Base-by-base conservation (phyloP, 2,888 invertebrate species). In the Pyrocoelia pectoralis region DNA sequence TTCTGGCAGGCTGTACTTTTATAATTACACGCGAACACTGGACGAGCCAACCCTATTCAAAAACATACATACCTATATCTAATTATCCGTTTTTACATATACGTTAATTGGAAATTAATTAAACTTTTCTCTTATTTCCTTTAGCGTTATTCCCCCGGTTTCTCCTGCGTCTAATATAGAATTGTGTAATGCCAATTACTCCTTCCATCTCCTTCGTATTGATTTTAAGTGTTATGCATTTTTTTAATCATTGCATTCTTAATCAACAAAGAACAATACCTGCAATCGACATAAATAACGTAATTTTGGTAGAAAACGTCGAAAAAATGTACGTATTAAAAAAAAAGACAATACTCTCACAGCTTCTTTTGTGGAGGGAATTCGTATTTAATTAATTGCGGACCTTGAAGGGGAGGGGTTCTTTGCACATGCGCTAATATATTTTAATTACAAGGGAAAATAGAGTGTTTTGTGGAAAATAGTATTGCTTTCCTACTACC, bases 11-110 rank as follows among this genome's bases (percentile, higher is more conserved):
- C 80, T 80, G 80, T 80, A 81, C 80, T 79, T 80, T 80, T 79
- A 78, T 80, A 80, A 81, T 81, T 80, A 79, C 76, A 78, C 77
- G 77, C 77, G 79, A 80, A 80, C 80, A 80, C 77, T 79, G 78
- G 79, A 75, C 77, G 76, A 75, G 70, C 68, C 72, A 70, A 68
- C 70, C 65, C 69, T 33, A 33, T n/a, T 24, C 24, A 24, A 24
- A 13, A 13, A 40, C 14, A 40, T n/a, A n/a, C 13, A 15, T 46
- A 46, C 46, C 13, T 13, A 46, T 17, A 13, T 46, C 13, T 9
- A 15, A 46, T 13, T 48, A 46, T 48, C 17, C 14, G 48, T 43
- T 28, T 28, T 46, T 19, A 28, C 29, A 17, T 43, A 18, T 48
- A 17, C 29, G 38, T 52, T 52, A 46, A 14, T 24, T 56, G 28